These are phyloP conservation scores for Tachysurus fulvidraco DNA, from an alignment of 2,113 vertebrate genomes.

Conservation along the genomic window DNA sequence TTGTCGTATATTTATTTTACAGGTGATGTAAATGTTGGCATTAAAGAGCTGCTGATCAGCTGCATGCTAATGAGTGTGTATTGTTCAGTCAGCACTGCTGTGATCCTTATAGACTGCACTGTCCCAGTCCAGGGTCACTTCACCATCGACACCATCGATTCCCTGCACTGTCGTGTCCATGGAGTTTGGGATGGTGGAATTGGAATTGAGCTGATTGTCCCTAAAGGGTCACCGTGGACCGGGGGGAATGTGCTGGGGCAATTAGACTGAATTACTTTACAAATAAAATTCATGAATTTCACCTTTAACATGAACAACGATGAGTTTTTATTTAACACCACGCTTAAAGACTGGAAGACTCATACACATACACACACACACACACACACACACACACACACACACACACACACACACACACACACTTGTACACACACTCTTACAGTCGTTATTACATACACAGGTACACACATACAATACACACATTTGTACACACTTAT, in stretches of 20 bases:
- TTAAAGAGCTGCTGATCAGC: not conserved
- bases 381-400: not conserved
- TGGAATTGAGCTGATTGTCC: constrained; percentile 60
- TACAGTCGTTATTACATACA: not conserved
- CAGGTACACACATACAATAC: not conserved
- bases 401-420: no score
- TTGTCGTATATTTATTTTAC: no score
- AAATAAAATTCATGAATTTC: constrained; percentile 28
- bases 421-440: not conserved
- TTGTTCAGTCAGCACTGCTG: constrained; percentile 15
- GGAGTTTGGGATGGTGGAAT: constrained; percentile 53
- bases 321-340: no score
- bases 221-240: constrained; percentile 34
- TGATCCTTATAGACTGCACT: constrained; percentile 31
- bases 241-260: constrained; percentile 10
- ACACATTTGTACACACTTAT: not conserved
- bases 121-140: constrained; percentile 52
- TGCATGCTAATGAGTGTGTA: not conserved
- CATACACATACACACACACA: not conserved
- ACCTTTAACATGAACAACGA: not conserved
- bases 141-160: constrained; percentile 67
- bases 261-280: constrained; percentile 30
- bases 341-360: not conserved
- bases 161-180: constrained; percentile 55
- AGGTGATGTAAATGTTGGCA: not conserved